Percentiles rank a stretch among this genome's conserved stretches.
These are phyloP conservation scores for Falcaria lacertinaria DNA, from an alignment of 2,888 invertebrate genomes.

Conservation along the genomic window DNA sequence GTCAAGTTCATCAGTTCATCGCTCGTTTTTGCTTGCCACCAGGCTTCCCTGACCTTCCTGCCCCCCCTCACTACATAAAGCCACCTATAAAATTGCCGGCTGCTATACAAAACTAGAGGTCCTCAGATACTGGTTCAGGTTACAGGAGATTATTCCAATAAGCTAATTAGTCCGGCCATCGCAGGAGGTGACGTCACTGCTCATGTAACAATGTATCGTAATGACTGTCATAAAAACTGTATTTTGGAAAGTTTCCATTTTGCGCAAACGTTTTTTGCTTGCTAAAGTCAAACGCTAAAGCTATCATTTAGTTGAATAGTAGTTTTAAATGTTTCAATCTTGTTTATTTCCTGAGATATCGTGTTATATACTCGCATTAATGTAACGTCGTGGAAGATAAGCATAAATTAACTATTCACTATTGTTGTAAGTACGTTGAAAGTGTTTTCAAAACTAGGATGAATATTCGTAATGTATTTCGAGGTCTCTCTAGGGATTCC, in stretches of 20 bases:
- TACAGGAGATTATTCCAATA: constrained; percentile 4
- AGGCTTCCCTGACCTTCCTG: constrained; percentile 6
- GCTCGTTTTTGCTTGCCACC: constrained; percentile 14
- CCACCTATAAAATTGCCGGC: too few relatives aligned
- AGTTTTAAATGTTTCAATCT: too few relatives aligned
- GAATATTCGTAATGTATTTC: too few relatives aligned
- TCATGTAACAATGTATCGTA: constrained; percentile 17
- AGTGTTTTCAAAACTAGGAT: too few relatives aligned
- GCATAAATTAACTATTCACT: too few relatives aligned
- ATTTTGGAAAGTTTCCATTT: constrained; percentile 14
- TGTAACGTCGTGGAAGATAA: too few relatives aligned
- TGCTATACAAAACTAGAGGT: background rate
- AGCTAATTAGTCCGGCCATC: constrained; percentile 25
- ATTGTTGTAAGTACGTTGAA: too few relatives aligned
- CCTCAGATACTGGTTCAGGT: background rate
- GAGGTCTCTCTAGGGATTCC: too few relatives aligned
- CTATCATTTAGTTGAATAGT: too few relatives aligned
- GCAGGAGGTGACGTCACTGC: constrained; percentile 5
- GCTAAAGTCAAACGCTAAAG: too few relatives aligned
- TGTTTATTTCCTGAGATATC: too few relatives aligned
- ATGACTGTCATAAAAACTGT: constrained; percentile 14
- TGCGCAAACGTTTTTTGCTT: background rate
- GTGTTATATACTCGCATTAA: too few relatives aligned
- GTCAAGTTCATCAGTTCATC: constrained; percentile 42
- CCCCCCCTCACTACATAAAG: background rate